A percentile compares a stretch with the other conserved stretches of the same genome.
phyloP scores from a whole-genome alignment of 2,888 invertebrate species.

The Scaptomyza reducta region DNA sequence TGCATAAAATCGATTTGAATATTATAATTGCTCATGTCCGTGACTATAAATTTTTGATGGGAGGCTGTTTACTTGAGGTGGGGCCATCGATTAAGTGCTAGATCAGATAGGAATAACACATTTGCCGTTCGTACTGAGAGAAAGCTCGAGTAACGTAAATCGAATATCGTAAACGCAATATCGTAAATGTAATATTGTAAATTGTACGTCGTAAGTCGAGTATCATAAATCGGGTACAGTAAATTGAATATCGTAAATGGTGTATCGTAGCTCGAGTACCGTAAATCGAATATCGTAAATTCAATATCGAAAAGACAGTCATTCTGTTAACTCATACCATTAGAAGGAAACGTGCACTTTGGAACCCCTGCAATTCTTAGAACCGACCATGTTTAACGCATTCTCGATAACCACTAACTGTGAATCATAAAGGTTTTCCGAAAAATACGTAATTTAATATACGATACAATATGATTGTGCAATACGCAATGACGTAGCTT shows the following conservation, averaged over 20 bases:
- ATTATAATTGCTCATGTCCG: conserved; percentile 43
- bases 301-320: background rate
- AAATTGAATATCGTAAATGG: no score
- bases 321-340: background rate
- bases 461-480: conserved; percentile 19
- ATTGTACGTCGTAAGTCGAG: no score
- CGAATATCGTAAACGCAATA: no score
- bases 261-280: no score
- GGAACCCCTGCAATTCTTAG: background rate
- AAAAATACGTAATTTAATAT: conserved; percentile 41
- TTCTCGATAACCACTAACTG: background rate
- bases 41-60: conserved; percentile 45
- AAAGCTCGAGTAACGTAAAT: background rate
- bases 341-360: background rate
- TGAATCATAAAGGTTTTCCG: conserved; percentile 3
- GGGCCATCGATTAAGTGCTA: background rate
- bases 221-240: conserved; percentile 6
- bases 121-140: background rate
- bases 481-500: conserved; percentile 13
- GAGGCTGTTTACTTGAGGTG: conserved; percentile 3
- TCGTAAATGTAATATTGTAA: no score
- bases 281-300: conserved; percentile 19
- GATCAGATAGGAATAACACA: background rate
- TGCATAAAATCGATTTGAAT: conserved; percentile 45
- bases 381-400: background rate